phyloP scores from a whole-genome alignment of 1,140 invertebrate species.

The Leptinotarsa undecemlineata region DNA sequence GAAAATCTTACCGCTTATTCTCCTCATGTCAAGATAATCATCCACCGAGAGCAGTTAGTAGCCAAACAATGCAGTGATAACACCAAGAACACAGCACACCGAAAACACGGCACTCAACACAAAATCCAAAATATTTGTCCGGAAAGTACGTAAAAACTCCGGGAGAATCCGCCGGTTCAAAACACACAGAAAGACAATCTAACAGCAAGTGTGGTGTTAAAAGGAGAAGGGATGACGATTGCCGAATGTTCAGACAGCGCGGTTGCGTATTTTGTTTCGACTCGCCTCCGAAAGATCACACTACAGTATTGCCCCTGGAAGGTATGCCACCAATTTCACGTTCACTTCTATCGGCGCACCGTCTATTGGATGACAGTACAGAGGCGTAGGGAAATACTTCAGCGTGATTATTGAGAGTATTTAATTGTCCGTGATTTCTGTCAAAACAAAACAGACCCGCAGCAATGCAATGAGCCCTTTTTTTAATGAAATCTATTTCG shows the following conservation, averaged over 20 bases:
- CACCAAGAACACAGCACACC: conserved; percentile 21
- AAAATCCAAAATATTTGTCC: conserved; percentile 5
- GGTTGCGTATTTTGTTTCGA: conserved; percentile 35
- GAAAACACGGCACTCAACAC: conserved; percentile 14
- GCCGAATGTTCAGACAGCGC: conserved; percentile 34
- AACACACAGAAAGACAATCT: conserved; percentile 28
- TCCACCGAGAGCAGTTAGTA: conserved; percentile 14
- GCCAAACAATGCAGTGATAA: not conserved
- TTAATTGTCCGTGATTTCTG: too few relatives aligned
- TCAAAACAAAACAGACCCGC: too few relatives aligned
- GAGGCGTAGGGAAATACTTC: too few relatives aligned
- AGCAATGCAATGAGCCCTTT: too few relatives aligned
- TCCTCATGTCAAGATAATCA: conserved; percentile 33
- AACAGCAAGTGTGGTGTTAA: conserved; percentile 26
- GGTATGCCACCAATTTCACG: conserved; percentile 29
- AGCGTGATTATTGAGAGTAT: too few relatives aligned
- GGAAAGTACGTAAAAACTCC: conserved; percentile 30
- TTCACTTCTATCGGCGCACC: not conserved
- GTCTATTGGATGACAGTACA: too few relatives aligned
- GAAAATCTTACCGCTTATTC: conserved; percentile 34
- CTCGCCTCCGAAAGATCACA: conserved; percentile 30
- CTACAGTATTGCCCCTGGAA: conserved; percentile 32
- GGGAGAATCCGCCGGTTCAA: conserved; percentile 20
- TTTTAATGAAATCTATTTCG: too few relatives aligned
- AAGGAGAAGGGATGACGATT: conserved; percentile 24